Conservation (phyloP, 2,888 invertebrate species). For the Apamea anceps region DNA sequence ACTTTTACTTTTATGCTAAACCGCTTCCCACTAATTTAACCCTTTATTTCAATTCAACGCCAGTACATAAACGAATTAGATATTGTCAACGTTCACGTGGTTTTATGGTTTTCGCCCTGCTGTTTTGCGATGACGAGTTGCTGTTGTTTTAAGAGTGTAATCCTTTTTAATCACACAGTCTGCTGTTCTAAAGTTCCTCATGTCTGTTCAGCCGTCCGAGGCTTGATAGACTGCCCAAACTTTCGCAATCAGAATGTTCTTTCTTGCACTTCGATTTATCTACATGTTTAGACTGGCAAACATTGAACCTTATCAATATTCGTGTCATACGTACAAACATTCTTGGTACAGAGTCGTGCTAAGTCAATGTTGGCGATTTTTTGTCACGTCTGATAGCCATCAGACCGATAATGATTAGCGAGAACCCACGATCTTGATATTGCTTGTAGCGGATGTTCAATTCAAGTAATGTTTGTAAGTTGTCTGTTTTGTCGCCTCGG, state of each 20-base stretch:
- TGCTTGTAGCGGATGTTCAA: constrained; percentile 39
- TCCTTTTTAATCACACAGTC: not conserved
- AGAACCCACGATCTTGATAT: constrained; percentile 64
- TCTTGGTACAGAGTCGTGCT: constrained; percentile 68
- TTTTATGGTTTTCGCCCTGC: constrained; percentile 21
- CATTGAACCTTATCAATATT: constrained; percentile 74
- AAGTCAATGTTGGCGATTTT: constrained; percentile 73
- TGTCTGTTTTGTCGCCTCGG: constrained; percentile 22
- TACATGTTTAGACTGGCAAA: constrained; percentile 56
- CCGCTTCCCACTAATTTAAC: constrained; percentile 63
- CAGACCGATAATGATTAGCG: constrained; percentile 70
- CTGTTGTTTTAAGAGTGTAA: not conserved
- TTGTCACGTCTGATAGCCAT: constrained; percentile 74
- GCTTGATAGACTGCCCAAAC: constrained; percentile 27
- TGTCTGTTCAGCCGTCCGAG: not conserved
- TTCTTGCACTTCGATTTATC: constrained; percentile 41
- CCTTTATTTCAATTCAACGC: constrained; percentile 50
- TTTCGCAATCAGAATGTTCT: constrained; percentile 13
- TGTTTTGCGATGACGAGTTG: constrained; percentile 7
- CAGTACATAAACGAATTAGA: constrained; percentile 13
- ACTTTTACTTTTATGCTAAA: constrained; percentile 84
- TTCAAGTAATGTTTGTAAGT: constrained; percentile 37
- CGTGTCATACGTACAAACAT: constrained; percentile 71
- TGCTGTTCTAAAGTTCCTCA: not conserved
- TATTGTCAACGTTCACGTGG: constrained; percentile 3